A percentile compares a stretch with the other conserved stretches of the same genome.
phyloP scores from a whole-genome alignment of 2,113 vertebrate species.

The Opisthocomus hoazin region DNA sequence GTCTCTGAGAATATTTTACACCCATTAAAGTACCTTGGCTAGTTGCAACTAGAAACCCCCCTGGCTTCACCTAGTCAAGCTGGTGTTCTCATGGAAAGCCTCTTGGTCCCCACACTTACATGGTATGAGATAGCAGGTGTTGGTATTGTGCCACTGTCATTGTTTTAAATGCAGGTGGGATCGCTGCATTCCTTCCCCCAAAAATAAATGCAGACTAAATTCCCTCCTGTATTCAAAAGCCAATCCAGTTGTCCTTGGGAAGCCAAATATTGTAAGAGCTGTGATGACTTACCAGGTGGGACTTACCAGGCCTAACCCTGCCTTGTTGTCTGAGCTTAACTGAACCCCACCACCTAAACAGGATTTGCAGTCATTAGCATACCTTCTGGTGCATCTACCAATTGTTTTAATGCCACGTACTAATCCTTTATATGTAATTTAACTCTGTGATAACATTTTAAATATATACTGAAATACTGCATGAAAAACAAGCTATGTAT shows the following conservation, averaged over 20 bases:
- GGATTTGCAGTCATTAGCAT: not conserved
- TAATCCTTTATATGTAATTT: not conserved
- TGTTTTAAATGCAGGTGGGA: not conserved
- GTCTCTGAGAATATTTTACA: not conserved
- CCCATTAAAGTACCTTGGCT: not conserved
- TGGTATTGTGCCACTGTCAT: not conserved
- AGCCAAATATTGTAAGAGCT: not conserved
- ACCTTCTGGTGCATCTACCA: not conserved
- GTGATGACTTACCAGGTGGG: not conserved
- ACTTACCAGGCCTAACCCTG: not conserved
- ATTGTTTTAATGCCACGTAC: not conserved
- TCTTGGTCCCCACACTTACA: not conserved
- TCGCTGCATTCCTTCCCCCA: not conserved
- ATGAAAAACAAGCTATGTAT: not conserved
- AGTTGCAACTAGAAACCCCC: not conserved
- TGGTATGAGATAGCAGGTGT: accelerated
- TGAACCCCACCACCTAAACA: not conserved
- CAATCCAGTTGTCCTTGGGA: not conserved
- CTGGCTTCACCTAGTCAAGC: not conserved
- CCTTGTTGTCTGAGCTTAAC: not conserved
- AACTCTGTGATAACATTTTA: not conserved
- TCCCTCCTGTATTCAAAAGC: not conserved
- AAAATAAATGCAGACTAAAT: not conserved
- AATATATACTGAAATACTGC: not conserved
- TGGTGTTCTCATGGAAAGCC: not conserved